Evolutionary conservation across 2,797 vertebrate species (phyloP).

Genomic region (Cynopterus sphinx): DNA sequence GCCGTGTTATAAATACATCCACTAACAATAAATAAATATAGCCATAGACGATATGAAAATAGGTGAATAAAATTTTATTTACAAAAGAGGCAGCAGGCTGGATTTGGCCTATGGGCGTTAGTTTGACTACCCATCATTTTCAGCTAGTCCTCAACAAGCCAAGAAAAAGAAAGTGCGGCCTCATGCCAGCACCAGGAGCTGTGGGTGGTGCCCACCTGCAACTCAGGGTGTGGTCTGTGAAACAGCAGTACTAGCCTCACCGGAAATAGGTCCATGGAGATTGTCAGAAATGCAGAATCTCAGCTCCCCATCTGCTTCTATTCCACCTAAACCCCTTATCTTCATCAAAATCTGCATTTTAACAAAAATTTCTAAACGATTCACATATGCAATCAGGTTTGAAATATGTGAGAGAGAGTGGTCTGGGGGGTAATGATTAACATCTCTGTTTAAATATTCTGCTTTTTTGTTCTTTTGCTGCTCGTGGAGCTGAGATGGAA

Average conservation of each 20-base stretch:
- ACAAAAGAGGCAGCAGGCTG: neutral
- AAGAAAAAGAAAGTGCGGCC: neutral
- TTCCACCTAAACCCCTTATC: neutral
- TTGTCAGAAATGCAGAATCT: neutral
- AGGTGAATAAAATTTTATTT: neutral
- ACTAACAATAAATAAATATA: neutral
- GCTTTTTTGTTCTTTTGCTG: neutral
- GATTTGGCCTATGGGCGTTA: neutral
- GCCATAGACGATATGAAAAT: neutral
- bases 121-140: neutral
- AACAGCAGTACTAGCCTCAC: neutral
- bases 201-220: accelerated
- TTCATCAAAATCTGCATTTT: neutral
- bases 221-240: accelerated
- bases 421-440: neutral
- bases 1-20: neutral
- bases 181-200: neutral
- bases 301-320: neutral
- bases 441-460: neutral
- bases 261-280: accelerated
- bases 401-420: neutral
- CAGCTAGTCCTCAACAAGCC: neutral
- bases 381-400: neutral
- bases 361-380: neutral
- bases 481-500: neutral